A percentile compares a stretch with the other conserved stretches of the same genome.
phyloP scores from a whole-genome alignment of 2,888 invertebrate genomes.

The Xestia xanthographa region DNA sequence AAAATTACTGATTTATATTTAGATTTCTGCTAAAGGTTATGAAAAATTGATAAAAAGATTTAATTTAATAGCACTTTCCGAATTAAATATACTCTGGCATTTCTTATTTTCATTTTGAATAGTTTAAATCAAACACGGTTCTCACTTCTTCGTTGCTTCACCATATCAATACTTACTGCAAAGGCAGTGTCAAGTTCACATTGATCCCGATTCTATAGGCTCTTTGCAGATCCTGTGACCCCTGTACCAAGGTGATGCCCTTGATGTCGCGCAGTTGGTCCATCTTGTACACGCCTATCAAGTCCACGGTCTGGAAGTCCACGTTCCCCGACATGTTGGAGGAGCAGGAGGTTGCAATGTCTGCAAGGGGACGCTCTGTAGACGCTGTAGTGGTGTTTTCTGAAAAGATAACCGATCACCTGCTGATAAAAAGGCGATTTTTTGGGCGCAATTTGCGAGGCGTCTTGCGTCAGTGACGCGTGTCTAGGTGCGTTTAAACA shows the following conservation, averaged over 20 bases:
- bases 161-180: constrained; percentile 89
- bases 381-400: constrained; percentile 60
- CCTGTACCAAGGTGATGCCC: constrained; percentile 93
- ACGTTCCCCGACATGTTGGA: constrained; percentile 92
- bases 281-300: constrained; percentile 94
- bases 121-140: no score
- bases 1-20: not conserved
- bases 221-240: constrained; percentile 94
- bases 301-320: constrained; percentile 95
- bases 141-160: no score
- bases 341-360: constrained; percentile 77
- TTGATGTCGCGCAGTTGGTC: constrained; percentile 92
- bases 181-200: constrained; percentile 93
- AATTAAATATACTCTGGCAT: not conserved
- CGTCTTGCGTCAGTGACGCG: not conserved
- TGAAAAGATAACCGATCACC: not conserved
- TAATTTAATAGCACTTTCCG: not conserved
- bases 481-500: not conserved
- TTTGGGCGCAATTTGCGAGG: not conserved
- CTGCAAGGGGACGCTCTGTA: constrained; percentile 63
- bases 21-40: not conserved
- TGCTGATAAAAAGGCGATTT: not conserved
- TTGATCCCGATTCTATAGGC: constrained; percentile 94
- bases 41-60: not conserved
- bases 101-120: not conserved